Evolutionary conservation across 2,888 invertebrate species (phyloP).

Genomic region (Epirrhoe alternata): DNA sequence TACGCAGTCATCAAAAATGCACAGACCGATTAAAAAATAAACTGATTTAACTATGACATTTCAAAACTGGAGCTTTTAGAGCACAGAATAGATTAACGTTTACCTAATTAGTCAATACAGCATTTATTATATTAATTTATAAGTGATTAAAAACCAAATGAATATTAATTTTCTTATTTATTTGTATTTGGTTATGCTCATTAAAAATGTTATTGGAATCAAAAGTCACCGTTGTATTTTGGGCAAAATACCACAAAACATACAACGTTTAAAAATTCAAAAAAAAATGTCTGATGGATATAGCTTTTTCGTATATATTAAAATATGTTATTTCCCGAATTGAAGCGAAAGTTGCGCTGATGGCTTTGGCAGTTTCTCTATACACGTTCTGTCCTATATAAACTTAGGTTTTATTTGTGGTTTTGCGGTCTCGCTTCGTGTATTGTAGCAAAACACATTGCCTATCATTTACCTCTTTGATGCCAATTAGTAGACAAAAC

Average conservation of each 20-base stretch:
- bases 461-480: conserved; percentile 17
- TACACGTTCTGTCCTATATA: background rate
- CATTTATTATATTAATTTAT: background rate
- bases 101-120: conserved; percentile 12
- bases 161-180: background rate
- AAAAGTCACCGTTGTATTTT: background rate
- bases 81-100: conserved; percentile 29
- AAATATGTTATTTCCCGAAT: background rate
- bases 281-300: background rate
- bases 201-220: background rate
- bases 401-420: background rate
- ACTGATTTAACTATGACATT: conserved; percentile 41
- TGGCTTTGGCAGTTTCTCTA: background rate
- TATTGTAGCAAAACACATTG: conserved; percentile 15
- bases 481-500: conserved; percentile 20
- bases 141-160: background rate
- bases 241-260: background rate
- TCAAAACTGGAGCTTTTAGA: conserved; percentile 37
- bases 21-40: conserved; percentile 39
- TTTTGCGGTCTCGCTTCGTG: conserved; percentile 23
- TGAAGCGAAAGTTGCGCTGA: background rate
- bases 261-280: background rate
- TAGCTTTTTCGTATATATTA: background rate
- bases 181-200: background rate
- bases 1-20: conserved; percentile 45